Evolutionary conservation across 92 coral and sea anemone species (phyloP).

Genomic region (Parazoanthus darwini): DNA sequence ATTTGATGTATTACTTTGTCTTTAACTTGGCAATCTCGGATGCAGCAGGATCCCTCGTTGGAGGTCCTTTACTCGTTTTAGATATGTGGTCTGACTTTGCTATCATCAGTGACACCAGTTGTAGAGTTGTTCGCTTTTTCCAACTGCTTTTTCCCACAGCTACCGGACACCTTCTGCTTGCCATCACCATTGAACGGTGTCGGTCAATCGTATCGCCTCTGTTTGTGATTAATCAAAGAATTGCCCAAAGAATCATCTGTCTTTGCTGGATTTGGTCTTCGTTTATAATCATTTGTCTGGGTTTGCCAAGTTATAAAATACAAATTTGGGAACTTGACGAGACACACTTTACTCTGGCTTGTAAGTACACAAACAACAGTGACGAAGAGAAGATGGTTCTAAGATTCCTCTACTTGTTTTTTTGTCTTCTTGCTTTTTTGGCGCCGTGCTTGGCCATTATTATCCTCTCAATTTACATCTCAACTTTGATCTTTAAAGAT

Average conservation of each 20-base stretch:
- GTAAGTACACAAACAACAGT: background rate
- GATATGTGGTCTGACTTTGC: background rate
- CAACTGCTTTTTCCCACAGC: conserved; percentile 17
- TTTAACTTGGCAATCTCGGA: conserved; percentile 14
- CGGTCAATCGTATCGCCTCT: background rate
- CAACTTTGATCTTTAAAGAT: background rate
- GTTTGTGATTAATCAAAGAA: background rate
- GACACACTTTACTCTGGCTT: background rate
- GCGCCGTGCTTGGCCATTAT: background rate
- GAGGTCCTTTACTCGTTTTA: background rate
- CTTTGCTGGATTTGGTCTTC: conserved; percentile 12
- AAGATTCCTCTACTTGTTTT: background rate
- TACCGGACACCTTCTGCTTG: background rate
- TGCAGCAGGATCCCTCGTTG: background rate
- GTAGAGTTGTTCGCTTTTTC: background rate
- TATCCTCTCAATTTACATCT: background rate
- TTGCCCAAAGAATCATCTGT: background rate
- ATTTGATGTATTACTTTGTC: background rate
- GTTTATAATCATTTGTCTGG: background rate
- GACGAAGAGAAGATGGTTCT: background rate
- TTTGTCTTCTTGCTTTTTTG: background rate
- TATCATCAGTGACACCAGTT: background rate
- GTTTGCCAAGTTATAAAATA: conserved; percentile 8
- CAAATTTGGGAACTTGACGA: background rate
- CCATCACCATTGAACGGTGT: conserved; percentile 1